Conservation (phyloP, 2,888 invertebrate genomes). For the Calliphora vomitoria region DNA sequence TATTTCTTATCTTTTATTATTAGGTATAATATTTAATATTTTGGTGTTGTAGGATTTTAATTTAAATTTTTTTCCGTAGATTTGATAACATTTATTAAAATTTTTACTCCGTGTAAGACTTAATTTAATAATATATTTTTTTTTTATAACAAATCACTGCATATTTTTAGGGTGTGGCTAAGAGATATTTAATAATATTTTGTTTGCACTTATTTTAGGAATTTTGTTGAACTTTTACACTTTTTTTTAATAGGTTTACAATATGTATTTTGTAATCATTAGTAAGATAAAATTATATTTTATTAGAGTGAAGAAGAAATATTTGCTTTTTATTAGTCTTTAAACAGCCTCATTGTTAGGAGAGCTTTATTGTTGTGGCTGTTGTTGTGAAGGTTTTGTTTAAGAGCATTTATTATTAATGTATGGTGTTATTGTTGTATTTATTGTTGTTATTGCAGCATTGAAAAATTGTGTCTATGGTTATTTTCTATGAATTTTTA, state of each 20-base stretch:
- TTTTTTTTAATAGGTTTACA: background rate
- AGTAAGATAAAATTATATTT: background rate
- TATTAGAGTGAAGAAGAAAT: background rate
- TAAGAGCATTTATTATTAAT: slow-evolving; percentile 21
- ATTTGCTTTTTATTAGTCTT: slow-evolving; percentile 19
- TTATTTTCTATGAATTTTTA: slow-evolving; percentile 16
- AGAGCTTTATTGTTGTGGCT: slow-evolving; percentile 10
- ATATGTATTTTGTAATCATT: background rate
- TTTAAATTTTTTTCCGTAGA: background rate
- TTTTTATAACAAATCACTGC: slow-evolving; percentile 40
- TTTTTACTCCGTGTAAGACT: background rate
- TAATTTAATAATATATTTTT: slow-evolving; percentile 12
- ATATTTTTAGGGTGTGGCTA: slow-evolving; percentile 72
- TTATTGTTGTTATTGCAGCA: slow-evolving; percentile 28
- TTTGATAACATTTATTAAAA: background rate
- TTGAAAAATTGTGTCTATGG: slow-evolving; percentile 38
- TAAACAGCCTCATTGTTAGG: slow-evolving; percentile 14
- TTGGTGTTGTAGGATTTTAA: background rate
- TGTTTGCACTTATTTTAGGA: background rate
- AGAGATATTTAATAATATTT: slow-evolving; percentile 32
- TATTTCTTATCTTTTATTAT: background rate
- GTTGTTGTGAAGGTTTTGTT: background rate
- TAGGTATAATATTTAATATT: background rate
- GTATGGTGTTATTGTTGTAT: background rate
- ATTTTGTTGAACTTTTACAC: background rate